phyloP scores from a whole-genome alignment of 1,140 invertebrate species.

The Proctacanthus coquilletti region DNA sequence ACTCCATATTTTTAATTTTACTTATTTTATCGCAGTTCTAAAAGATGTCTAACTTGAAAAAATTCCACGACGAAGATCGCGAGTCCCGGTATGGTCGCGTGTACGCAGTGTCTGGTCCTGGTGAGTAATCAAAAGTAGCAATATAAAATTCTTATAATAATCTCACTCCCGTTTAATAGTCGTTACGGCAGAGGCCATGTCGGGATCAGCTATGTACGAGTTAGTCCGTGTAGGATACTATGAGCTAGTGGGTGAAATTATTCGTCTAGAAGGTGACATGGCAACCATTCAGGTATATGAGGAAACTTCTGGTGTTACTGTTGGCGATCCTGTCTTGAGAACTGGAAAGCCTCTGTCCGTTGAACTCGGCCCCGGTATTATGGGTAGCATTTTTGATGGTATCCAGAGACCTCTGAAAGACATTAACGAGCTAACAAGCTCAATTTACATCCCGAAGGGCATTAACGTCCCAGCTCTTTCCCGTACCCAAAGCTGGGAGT shows the following conservation, averaged over 20 bases:
- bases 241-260: conserved; percentile 98
- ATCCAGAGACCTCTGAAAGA: conserved; percentile 97
- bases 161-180: conserved; percentile 43
- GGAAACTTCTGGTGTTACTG: conserved; percentile 98
- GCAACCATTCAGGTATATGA: conserved; percentile 99
- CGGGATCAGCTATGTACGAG: conserved; percentile 99
- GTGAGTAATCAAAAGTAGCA: conserved; percentile 42
- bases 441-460: conserved; percentile 99
- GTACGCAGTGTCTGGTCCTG: conserved; percentile 91
- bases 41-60: conserved; percentile 45
- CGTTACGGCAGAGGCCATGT: conserved; percentile 97
- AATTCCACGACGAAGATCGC: conserved; percentile 68
- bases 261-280: conserved; percentile 97
- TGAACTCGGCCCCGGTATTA: conserved; percentile 97
- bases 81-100: conserved; percentile 90
- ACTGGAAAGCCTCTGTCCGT: conserved; percentile 93
- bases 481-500: conserved; percentile 80
- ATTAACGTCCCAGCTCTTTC: conserved; percentile 85
- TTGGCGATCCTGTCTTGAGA: conserved; percentile 94
- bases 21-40: no score
- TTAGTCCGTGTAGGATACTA: conserved; percentile 95
- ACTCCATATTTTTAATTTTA: no score
- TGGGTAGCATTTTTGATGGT: conserved; percentile 98
- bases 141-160: neutral
- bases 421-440: conserved; percentile 83